A percentile compares a stretch with the other conserved stretches of the same genome.
phyloP scores from a whole-genome alignment of 2,888 invertebrate species.

The Podabrus alpinus region DNA sequence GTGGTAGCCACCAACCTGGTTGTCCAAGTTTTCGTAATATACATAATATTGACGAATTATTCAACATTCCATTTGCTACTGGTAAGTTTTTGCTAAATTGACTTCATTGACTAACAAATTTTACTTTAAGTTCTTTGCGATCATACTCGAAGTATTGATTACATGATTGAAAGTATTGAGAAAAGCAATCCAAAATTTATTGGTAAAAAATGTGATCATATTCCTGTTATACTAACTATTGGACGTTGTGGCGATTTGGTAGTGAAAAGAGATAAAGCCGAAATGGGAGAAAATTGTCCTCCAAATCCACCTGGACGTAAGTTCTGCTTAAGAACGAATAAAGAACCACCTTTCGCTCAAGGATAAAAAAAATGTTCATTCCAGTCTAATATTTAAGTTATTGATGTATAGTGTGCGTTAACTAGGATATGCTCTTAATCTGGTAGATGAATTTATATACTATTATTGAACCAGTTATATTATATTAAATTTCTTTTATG shows the following conservation, averaged over 20 bases:
- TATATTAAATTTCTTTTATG: too few relatives aligned
- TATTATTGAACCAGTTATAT: too few relatives aligned
- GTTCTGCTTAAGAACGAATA: not conserved
- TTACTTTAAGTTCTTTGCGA: not conserved
- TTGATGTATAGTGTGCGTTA: too few relatives aligned
- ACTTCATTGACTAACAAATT: not conserved
- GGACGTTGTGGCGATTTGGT: not conserved
- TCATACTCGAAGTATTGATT: not conserved
- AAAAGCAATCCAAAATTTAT: not conserved
- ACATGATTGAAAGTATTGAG: not conserved
- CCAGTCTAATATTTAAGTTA: too few relatives aligned
- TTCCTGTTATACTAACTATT: not conserved
- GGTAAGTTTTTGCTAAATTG: not conserved
- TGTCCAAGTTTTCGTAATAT: not conserved
- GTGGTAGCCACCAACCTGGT: conserved; percentile 7
- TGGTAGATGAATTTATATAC: too few relatives aligned
- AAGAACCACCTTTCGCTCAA: not conserved
- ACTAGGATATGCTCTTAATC: too few relatives aligned
- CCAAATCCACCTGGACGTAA: not conserved
- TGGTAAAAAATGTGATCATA: not conserved
- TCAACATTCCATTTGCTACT: not conserved
- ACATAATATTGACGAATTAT: not conserved
- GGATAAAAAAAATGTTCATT: not conserved
- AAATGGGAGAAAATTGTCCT: not conserved
- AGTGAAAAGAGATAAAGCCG: not conserved